These are phyloP conservation scores for Caenorhabditis sp. DNA, from an alignment of 2,888 invertebrate genomes.

Conservation along the genomic window DNA sequence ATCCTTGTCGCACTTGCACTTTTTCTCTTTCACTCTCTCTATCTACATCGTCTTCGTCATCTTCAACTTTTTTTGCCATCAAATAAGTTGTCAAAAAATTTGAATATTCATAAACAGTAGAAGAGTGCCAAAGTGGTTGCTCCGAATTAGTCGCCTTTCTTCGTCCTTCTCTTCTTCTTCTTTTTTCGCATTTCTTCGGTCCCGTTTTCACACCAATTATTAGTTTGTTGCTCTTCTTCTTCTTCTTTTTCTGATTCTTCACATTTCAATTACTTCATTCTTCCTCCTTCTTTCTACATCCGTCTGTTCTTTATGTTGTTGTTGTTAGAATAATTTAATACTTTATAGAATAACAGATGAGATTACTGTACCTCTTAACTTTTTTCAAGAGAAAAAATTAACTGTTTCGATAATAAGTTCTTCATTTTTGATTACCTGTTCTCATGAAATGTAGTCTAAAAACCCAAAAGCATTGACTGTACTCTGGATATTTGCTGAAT, in stretches of 20 bases:
- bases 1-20: slow-evolving; percentile 5
- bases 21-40: slow-evolving; percentile 3
- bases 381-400: too few species aligned
- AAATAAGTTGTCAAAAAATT: slow-evolving; percentile 14
- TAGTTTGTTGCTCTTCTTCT: not conserved
- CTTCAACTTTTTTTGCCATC: not conserved
- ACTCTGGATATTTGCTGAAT: too few species aligned
- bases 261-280: too few species aligned
- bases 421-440: too few species aligned
- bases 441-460: too few species aligned
- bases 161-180: not conserved
- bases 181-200: not conserved
- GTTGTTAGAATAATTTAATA: too few species aligned
- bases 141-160: slow-evolving; percentile 30
- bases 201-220: not conserved
- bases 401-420: too few species aligned
- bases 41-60: slow-evolving; percentile 7
- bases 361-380: too few species aligned
- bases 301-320: too few species aligned
- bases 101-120: slow-evolving; percentile 42
- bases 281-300: too few species aligned
- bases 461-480: too few species aligned
- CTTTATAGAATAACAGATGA: too few species aligned
- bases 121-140: slow-evolving; percentile 6
- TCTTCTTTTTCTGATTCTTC: not conserved